Percentiles rank a stretch among this genome's conserved stretches.
These are phyloP conservation scores for Dicranocentrus wangi DNA, from an alignment of 2,888 invertebrate genomes.

Conservation along the genomic window DNA sequence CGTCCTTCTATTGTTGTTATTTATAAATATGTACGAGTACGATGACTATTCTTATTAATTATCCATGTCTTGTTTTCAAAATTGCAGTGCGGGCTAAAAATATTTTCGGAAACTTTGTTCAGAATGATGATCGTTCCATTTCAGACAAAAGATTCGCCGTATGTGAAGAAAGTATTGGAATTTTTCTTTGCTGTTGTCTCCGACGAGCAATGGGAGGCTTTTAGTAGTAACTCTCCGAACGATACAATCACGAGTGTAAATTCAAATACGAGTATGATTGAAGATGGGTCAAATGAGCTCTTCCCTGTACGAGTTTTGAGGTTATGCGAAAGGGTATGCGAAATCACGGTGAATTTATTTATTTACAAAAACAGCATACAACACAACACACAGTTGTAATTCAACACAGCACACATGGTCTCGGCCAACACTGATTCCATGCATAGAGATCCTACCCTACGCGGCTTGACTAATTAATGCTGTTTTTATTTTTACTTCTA, in stretches of 20 bases:
- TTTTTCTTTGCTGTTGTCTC: conserved; percentile 37
- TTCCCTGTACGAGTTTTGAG: conserved; percentile 36
- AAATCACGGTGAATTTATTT: not conserved
- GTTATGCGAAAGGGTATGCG: conserved; percentile 43
- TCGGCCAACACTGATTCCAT: no score
- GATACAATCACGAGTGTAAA: conserved; percentile 7
- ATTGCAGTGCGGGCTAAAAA: conserved; percentile 35
- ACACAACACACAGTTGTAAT: not conserved
- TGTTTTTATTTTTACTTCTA: not conserved
- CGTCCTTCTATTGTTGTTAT: no score
- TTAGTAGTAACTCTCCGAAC: not conserved
- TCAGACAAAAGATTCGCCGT: conserved; percentile 19
- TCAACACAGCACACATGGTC: no score
- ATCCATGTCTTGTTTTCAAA: no score
- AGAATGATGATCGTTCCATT: conserved; percentile 56
- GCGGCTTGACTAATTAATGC: no score
- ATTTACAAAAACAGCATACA: no score
- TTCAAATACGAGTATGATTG: conserved; percentile 18
- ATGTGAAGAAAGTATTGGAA: conserved; percentile 11
- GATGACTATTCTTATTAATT: no score
- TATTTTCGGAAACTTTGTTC: conserved; percentile 34
- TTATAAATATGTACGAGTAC: no score
- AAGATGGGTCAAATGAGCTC: conserved; percentile 14
- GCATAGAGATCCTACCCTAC: no score
- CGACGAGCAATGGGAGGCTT: conserved; percentile 26